Conservation (phyloP, 2,888 invertebrate species). For the Ornithoptera alexandrae region DNA sequence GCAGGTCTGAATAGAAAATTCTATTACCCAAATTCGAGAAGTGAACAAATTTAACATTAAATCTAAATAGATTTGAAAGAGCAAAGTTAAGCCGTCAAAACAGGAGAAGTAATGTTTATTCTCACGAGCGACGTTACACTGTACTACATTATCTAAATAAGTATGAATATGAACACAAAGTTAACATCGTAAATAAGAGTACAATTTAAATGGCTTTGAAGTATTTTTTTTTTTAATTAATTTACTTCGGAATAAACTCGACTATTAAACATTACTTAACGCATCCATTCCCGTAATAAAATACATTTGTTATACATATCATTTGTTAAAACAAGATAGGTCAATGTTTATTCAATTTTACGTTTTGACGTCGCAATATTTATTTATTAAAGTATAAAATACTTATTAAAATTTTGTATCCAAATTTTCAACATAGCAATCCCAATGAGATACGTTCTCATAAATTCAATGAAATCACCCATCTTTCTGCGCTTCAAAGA, state of each 20-base stretch:
- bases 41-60: constrained; percentile 12
- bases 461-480: constrained; percentile 78
- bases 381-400: constrained; percentile 44
- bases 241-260: no score
- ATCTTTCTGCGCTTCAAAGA: constrained; percentile 76
- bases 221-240: no score
- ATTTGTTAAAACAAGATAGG: no score
- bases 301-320: no score
- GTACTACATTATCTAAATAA: no score
- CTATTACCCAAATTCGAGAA: constrained; percentile 34
- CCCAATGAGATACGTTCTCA: constrained; percentile 68
- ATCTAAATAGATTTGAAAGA: constrained; percentile 12
- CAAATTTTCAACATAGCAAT: constrained; percentile 67
- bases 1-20: constrained; percentile 31
- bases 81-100: constrained; percentile 5
- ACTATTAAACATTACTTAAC: no score
- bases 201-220: no score
- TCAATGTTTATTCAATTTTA: no score
- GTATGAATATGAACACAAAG: no score
- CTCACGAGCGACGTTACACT: constrained; percentile 7
- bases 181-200: no score
- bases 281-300: no score
- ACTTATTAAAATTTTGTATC: constrained; percentile 63
- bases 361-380: no score
- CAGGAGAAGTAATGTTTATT: constrained; percentile 17